phyloP scores from a whole-genome alignment of 2,113 vertebrate genomes.

The Mandrillus leucophaeus region DNA sequence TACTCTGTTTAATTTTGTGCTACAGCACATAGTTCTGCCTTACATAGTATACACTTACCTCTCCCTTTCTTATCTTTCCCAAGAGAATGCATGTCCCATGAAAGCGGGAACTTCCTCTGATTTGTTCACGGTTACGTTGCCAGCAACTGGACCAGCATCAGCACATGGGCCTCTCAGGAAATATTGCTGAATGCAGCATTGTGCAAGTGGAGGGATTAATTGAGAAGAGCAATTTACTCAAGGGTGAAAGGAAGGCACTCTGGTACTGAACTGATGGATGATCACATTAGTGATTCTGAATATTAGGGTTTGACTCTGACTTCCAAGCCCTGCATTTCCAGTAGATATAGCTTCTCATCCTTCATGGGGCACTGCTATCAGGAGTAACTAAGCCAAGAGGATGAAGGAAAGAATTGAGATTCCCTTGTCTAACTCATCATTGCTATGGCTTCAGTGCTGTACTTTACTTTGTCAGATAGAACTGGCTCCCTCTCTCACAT shows the following conservation, averaged over 20 bases:
- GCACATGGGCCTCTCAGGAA: neutral
- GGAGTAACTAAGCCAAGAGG: neutral
- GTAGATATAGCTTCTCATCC: neutral
- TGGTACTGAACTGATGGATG: neutral
- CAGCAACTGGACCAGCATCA: neutral
- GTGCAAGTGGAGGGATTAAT: neutral
- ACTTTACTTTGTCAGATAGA: neutral
- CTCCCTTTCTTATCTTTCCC: neutral
- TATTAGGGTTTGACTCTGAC: neutral
- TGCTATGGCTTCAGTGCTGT: neutral
- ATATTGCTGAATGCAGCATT: neutral
- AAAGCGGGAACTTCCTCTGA: neutral
- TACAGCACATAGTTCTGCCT: neutral
- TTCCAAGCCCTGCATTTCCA: neutral
- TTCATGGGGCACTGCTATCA: neutral
- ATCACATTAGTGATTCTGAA: neutral
- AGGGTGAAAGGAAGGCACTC: neutral
- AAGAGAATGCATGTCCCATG: neutral
- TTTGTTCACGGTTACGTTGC: neutral
- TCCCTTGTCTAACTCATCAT: neutral
- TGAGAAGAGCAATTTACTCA: neutral
- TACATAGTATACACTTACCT: neutral
- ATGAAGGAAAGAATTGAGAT: neutral
- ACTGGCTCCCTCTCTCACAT: neutral
- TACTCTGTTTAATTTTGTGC: neutral